phyloP scores from a whole-genome alignment of 2,888 invertebrate genomes.

The Nemoura dubitans region DNA sequence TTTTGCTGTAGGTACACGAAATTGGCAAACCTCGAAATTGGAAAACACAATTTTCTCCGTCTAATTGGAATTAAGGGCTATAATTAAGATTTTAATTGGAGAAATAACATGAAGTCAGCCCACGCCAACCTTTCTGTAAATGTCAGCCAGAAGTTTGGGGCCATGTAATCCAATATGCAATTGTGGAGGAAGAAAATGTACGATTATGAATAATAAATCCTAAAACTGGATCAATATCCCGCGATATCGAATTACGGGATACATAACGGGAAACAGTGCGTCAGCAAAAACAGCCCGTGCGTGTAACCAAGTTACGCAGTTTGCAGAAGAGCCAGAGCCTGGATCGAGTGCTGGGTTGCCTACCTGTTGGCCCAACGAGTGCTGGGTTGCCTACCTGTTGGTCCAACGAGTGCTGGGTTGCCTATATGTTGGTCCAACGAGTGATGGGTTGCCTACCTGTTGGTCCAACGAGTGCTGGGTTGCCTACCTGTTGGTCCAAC shows the following conservation, averaged over 20 bases:
- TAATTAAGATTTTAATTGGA: no score
- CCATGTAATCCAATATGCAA: background rate
- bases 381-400: no score
- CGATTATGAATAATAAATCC: background rate
- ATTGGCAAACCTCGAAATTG: no score
- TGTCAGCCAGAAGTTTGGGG: background rate
- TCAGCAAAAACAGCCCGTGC: no score
- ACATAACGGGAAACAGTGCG: background rate
- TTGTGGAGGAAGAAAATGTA: background rate
- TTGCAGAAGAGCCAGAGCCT: no score
- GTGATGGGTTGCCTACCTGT: conserved; percentile 64
- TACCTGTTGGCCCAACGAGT: no score
- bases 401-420: no score
- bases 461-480: conserved; percentile 93
- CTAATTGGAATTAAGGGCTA: no score
- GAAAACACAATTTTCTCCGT: no score
- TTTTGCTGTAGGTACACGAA: no score
- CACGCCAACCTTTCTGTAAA: background rate
- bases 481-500: conserved; percentile 86
- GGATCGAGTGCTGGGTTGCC: no score
- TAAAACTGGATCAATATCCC: background rate
- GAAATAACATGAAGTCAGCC: background rate
- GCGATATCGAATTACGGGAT: background rate
- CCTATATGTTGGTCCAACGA: no score
- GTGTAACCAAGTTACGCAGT: background rate